Evolutionary conservation across 2,113 vertebrate genomes (phyloP), one percentile per base, ranked within the genome.

Genomic region (Hypanus sabinus): DNA sequence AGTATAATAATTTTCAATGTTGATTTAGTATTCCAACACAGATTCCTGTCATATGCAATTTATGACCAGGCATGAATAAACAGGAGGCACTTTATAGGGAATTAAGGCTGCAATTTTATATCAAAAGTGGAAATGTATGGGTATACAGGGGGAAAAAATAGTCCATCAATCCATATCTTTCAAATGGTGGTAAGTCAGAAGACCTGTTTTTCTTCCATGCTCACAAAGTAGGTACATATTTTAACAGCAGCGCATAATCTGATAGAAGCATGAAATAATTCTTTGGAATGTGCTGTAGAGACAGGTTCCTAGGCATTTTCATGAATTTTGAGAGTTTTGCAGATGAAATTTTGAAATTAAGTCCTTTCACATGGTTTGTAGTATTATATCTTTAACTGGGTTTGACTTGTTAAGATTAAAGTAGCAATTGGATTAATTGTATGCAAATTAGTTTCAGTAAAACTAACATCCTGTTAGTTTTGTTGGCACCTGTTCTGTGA

Each of bases 81-180:
- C 36, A 73, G 91, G 91, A 73, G 91, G 91, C 91, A 93, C 91
- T 93, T 93, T 93, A 93, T 30, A 70, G 85, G 91, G 38, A 92
- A 73, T 27, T 14, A 11, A 71, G 33, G 91, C 91, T 73, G 24
- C 91, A 93, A 33, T 93, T 93, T 73, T 93, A 55, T 73, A 93
- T 55, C 33, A 18, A 30, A 20, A 16, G n/a, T 8, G 33, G 24
- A 55, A 71, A 73, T 73, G n/a, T 75, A 55, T 93, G 33, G 38
- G 33, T 73, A 46, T 93, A 93, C 68, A 27, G n/a, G 24, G 24
- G n/a, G 38, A 36, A 91, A 93, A 30, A 12, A 73, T 38, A 33
- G 22, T 60, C 33, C 20, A 27, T 55, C 70, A 92, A 71, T 27
- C n/a, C 70, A 24, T 92, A 27, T 93, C 24, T 70, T 73, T 87